These are phyloP conservation scores for Heliconius ethilla DNA, from an alignment of 2,888 invertebrate genomes.

Conservation along the genomic window DNA sequence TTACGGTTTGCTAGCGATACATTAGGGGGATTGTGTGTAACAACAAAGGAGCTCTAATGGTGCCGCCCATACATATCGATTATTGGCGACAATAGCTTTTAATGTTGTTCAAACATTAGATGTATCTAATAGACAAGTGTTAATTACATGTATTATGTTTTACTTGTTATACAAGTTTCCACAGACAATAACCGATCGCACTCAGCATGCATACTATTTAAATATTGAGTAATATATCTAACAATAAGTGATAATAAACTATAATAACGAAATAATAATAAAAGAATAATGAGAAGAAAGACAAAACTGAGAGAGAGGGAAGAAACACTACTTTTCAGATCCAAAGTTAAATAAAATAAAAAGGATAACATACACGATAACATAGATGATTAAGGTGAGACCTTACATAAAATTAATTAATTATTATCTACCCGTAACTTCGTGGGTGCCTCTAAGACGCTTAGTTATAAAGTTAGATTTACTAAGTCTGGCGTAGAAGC, in stretches of 20 bases:
- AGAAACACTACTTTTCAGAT: neutral
- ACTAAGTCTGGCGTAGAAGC: neutral
- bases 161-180: neutral
- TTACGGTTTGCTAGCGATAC: conserved; percentile 25
- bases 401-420: neutral
- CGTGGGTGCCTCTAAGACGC: neutral
- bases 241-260: too few species aligned
- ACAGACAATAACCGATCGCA: too few species aligned
- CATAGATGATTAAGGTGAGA: neutral
- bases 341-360: too few species aligned
- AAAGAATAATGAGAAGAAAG: too few species aligned
- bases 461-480: neutral
- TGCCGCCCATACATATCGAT: conserved; percentile 16
- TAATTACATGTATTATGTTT: neutral
- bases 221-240: too few species aligned
- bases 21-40: conserved; percentile 10
- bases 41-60: conserved; percentile 30
- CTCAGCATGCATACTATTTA: too few species aligned
- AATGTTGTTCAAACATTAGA: conserved; percentile 1
- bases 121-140: neutral
- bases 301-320: neutral
- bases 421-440: neutral
- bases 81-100: neutral
- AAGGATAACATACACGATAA: too few species aligned
- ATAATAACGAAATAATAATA: too few species aligned